Percentiles rank a stretch among this genome's conserved stretches.
Conservation (phyloP, 2,888 invertebrate species). For the Zaprionus bogoriensis region DNA sequence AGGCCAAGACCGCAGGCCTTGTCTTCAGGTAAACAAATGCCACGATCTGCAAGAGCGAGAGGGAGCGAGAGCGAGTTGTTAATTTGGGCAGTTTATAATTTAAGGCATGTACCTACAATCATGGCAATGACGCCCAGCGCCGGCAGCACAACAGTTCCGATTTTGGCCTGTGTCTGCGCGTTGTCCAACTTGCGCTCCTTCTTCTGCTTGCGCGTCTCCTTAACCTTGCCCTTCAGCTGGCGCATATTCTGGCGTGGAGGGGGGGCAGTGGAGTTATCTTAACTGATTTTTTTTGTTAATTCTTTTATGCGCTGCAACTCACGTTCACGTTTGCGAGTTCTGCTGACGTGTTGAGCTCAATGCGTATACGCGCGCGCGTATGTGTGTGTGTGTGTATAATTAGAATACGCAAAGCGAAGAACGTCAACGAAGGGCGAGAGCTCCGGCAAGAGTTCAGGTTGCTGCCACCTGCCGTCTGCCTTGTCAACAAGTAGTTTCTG, state of each 20-base stretch:
- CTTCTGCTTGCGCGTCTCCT: slow-evolving; percentile 92
- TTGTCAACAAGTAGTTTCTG: slow-evolving; percentile 56
- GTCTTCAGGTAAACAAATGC: slow-evolving; percentile 91
- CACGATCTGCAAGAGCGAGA: slow-evolving; percentile 26
- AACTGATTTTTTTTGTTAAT: not conserved
- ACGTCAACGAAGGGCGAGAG: not conserved
- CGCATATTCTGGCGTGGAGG: slow-evolving; percentile 89
- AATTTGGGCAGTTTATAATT: no score
- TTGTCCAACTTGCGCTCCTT: slow-evolving; percentile 93
- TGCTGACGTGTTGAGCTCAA: slow-evolving; percentile 55
- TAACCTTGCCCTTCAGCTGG: slow-evolving; percentile 90
- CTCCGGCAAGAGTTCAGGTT: slow-evolving; percentile 6
- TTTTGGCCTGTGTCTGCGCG: slow-evolving; percentile 89
- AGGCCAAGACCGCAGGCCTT: slow-evolving; percentile 84
- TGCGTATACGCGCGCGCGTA: no score
- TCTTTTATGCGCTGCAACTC: not conserved
- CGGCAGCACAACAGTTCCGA: slow-evolving; percentile 91
- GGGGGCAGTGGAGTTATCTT: no score
- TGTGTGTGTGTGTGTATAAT: slow-evolving; percentile 11
- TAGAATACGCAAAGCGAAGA: slow-evolving; percentile 25
- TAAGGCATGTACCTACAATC: slow-evolving; percentile 83
- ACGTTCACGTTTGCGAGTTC: slow-evolving; percentile 3
- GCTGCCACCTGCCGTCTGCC: slow-evolving; percentile 10
- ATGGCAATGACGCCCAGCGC: slow-evolving; percentile 86
- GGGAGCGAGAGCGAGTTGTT: no score